Evolutionary conservation across 2,797 vertebrate genomes (phyloP).

Genomic region (Nothura maculosa): DNA sequence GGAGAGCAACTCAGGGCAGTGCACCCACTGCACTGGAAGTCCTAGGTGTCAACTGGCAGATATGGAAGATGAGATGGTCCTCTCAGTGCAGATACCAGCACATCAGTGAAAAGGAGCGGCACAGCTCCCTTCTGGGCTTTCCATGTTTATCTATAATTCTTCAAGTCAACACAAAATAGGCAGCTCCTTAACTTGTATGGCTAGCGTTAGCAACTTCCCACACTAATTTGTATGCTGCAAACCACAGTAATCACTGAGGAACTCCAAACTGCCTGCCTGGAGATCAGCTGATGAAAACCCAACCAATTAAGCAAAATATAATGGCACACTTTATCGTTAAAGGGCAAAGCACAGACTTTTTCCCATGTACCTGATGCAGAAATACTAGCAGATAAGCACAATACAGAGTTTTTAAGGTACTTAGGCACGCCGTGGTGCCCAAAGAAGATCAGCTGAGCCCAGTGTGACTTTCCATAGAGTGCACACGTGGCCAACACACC

Average conservation of each 20-base stretch:
- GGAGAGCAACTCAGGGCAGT: not conserved
- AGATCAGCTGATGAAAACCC: constrained; percentile 30
- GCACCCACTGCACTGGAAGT: accelerated
- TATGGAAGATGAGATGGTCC: not conserved
- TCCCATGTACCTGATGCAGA: not conserved
- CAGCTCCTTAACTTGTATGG: not conserved
- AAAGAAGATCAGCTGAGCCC: not conserved
- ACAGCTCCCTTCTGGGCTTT: accelerated
- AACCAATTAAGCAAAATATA: not conserved
- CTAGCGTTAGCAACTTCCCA: not conserved
- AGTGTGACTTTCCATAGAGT: not conserved
- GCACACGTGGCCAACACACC: accelerated
- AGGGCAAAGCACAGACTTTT: not conserved
- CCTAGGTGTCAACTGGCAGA: not conserved
- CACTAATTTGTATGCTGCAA: constrained; percentile 45
- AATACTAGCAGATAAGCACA: not conserved
- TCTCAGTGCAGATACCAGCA: not conserved
- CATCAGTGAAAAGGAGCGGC: accelerated
- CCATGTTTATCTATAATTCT: accelerated
- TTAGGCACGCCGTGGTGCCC: accelerated
- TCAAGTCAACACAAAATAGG: accelerated
- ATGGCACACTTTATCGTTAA: not conserved
- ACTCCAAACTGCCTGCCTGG: not conserved
- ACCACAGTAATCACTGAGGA: constrained; percentile 3
- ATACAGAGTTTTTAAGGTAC: accelerated